Conservation (phyloP, 2,888 invertebrate species). For the Drosophila imparisetae region DNA sequence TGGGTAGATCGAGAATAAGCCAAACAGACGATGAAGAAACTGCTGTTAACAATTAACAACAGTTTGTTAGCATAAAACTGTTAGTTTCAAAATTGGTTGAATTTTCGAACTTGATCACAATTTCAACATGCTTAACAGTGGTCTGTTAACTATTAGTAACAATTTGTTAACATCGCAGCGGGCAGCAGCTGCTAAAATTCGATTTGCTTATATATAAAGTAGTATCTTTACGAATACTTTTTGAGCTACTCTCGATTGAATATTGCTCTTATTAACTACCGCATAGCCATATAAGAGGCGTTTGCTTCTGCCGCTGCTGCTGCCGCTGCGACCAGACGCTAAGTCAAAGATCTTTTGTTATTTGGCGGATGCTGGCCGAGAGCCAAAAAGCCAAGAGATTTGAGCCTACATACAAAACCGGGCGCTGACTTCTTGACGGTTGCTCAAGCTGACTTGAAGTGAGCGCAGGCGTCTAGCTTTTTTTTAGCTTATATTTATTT, state of each 20-base stretch:
- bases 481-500: slow-evolving; percentile 9
- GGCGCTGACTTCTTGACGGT: slow-evolving; percentile 60
- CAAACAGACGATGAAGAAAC: neutral
- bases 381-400: slow-evolving; percentile 46
- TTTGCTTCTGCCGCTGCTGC: slow-evolving; percentile 19
- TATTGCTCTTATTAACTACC: slow-evolving; percentile 56
- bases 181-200: neutral
- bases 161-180: neutral
- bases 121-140: neutral
- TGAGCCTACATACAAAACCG: slow-evolving; percentile 52
- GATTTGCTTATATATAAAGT: neutral
- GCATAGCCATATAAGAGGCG: slow-evolving; percentile 60
- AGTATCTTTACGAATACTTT: slow-evolving; percentile 11
- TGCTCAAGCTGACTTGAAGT: slow-evolving; percentile 40
- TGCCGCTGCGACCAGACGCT: slow-evolving; percentile 43
- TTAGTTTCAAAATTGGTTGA: neutral
- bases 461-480: slow-evolving; percentile 70
- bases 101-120: neutral
- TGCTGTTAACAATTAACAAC: neutral
- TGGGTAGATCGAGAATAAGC: slow-evolving; percentile 15
- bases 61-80: neutral
- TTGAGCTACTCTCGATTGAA: slow-evolving; percentile 37
- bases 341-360: slow-evolving; percentile 64
- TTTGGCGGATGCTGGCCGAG: slow-evolving; percentile 31
- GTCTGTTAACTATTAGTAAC: neutral